A percentile compares a stretch with the other conserved stretches of the same genome.
Evolutionary conservation across 2,797 vertebrate species (phyloP).

Genomic region (Halcyon leucocephala): DNA sequence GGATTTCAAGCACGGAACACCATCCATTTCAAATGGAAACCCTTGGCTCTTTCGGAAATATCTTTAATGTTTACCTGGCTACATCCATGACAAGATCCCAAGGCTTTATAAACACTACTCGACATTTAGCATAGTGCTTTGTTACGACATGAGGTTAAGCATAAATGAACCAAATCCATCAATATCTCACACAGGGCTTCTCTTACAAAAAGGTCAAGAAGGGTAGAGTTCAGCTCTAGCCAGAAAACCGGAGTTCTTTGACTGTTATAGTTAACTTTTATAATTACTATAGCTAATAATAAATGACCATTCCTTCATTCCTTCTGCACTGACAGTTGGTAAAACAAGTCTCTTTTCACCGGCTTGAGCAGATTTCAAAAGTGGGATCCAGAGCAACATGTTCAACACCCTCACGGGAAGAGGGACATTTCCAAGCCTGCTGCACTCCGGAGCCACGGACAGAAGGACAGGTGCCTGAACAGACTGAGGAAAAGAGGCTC

Average conservation of each 20-base stretch:
- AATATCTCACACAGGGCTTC: neutral
- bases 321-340: neutral
- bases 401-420: neutral
- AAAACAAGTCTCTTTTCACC: neutral
- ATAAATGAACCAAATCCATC: neutral
- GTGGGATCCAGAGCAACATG: neutral
- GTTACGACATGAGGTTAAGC: neutral
- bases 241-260: neutral
- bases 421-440: neutral
- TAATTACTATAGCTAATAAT: neutral
- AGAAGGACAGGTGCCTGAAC: neutral
- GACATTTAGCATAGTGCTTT: neutral
- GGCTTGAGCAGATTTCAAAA: neutral
- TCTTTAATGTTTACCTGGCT: neutral
- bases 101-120: neutral
- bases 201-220: neutral
- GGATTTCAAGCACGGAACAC: neutral
- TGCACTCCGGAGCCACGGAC: rapidly evolving
- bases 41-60: neutral
- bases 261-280: neutral
- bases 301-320: neutral
- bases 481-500: neutral
- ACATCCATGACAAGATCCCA: neutral
- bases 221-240: neutral
- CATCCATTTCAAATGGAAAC: neutral